phyloP scores from a whole-genome alignment of 1,140 invertebrate species.

The Pectinophora gossypiella region DNA sequence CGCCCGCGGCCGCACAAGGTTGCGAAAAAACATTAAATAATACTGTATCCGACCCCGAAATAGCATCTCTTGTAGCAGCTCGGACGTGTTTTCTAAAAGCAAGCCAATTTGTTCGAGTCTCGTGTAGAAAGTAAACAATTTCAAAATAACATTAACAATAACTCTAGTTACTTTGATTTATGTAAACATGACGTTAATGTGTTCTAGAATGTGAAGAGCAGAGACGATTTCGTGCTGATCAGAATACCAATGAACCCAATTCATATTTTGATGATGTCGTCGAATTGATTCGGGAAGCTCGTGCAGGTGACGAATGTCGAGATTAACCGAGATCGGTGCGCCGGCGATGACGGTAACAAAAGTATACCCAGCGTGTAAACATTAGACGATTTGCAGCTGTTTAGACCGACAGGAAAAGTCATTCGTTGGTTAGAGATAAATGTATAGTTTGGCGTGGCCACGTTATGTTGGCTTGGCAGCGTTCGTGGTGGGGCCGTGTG shows the following conservation, averaged over 20 bases:
- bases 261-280: neutral
- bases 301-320: neutral
- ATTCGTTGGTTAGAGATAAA: constrained; percentile 51
- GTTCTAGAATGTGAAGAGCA: neutral
- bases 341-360: neutral
- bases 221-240: neutral
- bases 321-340: neutral
- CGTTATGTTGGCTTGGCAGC: constrained; percentile 60
- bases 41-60: constrained; percentile 55
- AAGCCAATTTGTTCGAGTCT: constrained; percentile 30
- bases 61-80: constrained; percentile 30
- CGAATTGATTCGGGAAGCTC: neutral
- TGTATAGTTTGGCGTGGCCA: constrained; percentile 50
- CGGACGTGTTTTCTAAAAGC: constrained; percentile 33
- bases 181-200: constrained; percentile 23
- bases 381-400: constrained; percentile 30
- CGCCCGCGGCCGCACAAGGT: constrained; percentile 48
- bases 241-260: neutral
- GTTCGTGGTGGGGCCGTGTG: constrained; percentile 56
- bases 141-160: constrained; percentile 29
- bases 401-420: constrained; percentile 52
- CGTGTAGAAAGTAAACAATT: constrained; percentile 24
- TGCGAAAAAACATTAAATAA: constrained; percentile 48
- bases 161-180: constrained; percentile 24
- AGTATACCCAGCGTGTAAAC: constrained; percentile 11